Evolutionary conservation across 2,797 vertebrate genomes (phyloP), one percentile per base, ranked within the genome.

Genomic region (Chaunax sp.): DNA sequence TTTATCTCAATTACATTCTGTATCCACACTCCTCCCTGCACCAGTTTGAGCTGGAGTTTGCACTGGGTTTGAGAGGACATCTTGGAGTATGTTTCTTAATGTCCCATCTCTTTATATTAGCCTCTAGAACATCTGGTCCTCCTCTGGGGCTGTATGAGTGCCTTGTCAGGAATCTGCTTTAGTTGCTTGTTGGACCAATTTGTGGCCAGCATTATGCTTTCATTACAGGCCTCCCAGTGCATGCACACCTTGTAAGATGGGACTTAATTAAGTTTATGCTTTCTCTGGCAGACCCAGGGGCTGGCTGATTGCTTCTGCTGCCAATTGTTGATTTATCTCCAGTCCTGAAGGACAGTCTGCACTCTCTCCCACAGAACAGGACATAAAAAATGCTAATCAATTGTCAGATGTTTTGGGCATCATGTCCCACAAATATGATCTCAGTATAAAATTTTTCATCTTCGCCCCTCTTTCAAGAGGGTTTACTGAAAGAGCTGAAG

Each of bases 201-300:
- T 89, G 84, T 84, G 76, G 75, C 77, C 81, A 22, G 73, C 77
- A 82, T 92, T 91, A 88, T 83, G 83, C 83, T 91, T 92, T 91
- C 75, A 89, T 92, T 89, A 86, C 85, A 75, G 80, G 72, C 74
- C 67, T 81, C 79, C 74, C 49, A 74, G 70, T 72, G 81, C 81
- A 85, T 16, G 61, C 84, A 85, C 91, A 91, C 87, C 91, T 91
- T 88, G 86, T 92, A 91, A 90, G 89, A 89, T 85, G 80, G 80
- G 83, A 91, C 80, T 92, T 93, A 92, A 94, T 93, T 93, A 93
- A 87, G 90, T 92, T 92, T 88, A 92, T 93, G 91, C 88, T 83
- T 93, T 92, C 64, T 60, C 80, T 93, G 92, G 92, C 91, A 90
- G 82, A 83, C 86, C 82, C 80, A 57, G 26, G 76, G 82, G 81